A percentile compares a stretch with the other conserved stretches of the same genome.
These are phyloP conservation scores for Corapipo altera DNA, from an alignment of 2,113 vertebrate genomes.

Conservation along the genomic window DNA sequence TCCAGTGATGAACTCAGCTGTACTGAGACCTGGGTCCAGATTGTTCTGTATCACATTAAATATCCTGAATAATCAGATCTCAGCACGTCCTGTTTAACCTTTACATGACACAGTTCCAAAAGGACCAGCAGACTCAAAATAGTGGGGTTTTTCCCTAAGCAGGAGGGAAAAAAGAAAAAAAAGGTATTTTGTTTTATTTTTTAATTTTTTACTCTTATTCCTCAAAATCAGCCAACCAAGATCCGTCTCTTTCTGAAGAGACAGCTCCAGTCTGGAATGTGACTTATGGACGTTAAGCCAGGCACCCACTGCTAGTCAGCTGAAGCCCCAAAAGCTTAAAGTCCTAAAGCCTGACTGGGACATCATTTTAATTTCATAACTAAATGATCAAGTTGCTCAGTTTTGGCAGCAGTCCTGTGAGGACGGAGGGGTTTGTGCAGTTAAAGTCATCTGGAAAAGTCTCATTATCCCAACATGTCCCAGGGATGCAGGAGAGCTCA, in stretches of 20 bases:
- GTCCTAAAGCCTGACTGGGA: not conserved
- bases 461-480: not conserved
- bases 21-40: not conserved
- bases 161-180: not conserved
- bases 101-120: not conserved
- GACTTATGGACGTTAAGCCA: not conserved
- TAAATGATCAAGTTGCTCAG: not conserved
- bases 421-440: not conserved
- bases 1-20: not conserved
- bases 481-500: not conserved
- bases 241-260: not conserved
- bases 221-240: not conserved
- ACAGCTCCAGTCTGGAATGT: not conserved
- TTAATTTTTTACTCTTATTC: not conserved
- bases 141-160: rapidly evolving
- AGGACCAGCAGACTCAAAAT: not conserved
- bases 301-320: not conserved
- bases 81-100: rapidly evolving
- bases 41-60: rapidly evolving
- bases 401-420: not conserved
- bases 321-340: not conserved
- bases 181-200: not conserved
- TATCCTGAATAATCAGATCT: rapidly evolving
- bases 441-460: not conserved
- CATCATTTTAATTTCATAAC: not conserved